phyloP scores from a whole-genome alignment of 2,113 vertebrate genomes.

The Cyanocitta stelleri region DNA sequence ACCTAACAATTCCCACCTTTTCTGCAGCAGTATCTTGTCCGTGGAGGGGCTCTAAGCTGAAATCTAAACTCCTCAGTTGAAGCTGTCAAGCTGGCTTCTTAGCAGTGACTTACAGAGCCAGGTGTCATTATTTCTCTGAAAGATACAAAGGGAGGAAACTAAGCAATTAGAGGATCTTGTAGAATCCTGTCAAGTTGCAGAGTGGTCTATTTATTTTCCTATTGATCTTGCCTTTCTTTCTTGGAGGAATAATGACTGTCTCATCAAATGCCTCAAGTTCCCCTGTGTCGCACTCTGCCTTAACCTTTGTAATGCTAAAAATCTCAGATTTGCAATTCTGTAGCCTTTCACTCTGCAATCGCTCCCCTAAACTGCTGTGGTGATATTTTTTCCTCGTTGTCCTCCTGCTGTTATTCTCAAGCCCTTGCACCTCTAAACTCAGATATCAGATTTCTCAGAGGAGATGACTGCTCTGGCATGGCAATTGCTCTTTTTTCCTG shows the following conservation, averaged over 20 bases:
- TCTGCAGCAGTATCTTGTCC: background rate
- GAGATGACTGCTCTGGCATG: background rate
- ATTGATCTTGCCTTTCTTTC: constrained; percentile 1
- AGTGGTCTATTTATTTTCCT: constrained; percentile 16
- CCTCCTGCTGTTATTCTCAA: background rate
- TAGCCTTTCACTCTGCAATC: background rate
- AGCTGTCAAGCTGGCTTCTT: background rate
- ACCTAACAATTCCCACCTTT: background rate
- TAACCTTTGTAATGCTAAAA: constrained; percentile 39
- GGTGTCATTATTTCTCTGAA: background rate
- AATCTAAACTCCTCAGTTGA: background rate
- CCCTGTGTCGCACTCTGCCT: background rate
- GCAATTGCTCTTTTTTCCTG: background rate
- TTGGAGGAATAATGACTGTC: constrained; percentile 5
- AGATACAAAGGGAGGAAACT: background rate
- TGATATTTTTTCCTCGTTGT: background rate
- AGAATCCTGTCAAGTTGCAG: background rate
- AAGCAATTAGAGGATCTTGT: background rate
- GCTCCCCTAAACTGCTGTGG: background rate
- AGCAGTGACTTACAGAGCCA: background rate
- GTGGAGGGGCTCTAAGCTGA: background rate
- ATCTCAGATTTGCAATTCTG: background rate
- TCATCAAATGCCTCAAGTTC: background rate
- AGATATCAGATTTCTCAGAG: background rate
- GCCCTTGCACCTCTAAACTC: background rate